Percentiles rank a stretch among this genome's conserved stretches.
phyloP scores from a whole-genome alignment of 2,797 vertebrate species.

The Morelia viridis region DNA sequence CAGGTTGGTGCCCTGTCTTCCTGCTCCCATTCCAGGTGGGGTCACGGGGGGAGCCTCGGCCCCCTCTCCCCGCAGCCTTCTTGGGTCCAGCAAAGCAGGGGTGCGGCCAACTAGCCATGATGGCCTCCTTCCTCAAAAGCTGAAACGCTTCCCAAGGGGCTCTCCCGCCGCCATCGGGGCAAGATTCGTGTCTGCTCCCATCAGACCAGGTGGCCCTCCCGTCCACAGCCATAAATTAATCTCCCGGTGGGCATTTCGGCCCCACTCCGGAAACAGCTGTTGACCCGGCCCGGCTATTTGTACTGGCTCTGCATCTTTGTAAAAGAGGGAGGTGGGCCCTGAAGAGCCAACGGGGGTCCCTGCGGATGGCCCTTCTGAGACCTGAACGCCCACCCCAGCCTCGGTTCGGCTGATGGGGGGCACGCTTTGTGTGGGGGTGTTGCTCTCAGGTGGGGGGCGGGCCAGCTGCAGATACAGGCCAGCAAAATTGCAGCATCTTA shows the following conservation, averaged over 20 bases:
- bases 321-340: not conserved
- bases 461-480: not conserved
- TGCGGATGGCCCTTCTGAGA: not conserved
- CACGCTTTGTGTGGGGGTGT: not conserved
- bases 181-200: not conserved
- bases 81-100: not conserved
- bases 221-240: conserved; percentile 4
- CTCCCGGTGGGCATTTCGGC: not conserved
- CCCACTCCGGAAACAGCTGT: conserved; percentile 2
- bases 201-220: not conserved
- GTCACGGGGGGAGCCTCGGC: no score
- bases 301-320: not conserved
- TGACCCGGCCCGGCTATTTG: not conserved
- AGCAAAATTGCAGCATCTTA: no score
- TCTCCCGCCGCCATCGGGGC: not conserved
- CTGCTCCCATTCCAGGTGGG: no score
- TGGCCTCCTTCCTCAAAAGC: not conserved
- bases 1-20: no score
- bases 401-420: not conserved
- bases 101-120: not conserved
- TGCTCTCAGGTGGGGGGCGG: no score
- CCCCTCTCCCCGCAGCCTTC: not conserved
- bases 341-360: not conserved
- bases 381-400: not conserved
- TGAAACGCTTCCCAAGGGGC: not conserved